A percentile compares a stretch with the other conserved stretches of the same genome.
These are phyloP conservation scores for Hassar affinis DNA, from an alignment of 2,113 vertebrate genomes.

Conservation along the genomic window DNA sequence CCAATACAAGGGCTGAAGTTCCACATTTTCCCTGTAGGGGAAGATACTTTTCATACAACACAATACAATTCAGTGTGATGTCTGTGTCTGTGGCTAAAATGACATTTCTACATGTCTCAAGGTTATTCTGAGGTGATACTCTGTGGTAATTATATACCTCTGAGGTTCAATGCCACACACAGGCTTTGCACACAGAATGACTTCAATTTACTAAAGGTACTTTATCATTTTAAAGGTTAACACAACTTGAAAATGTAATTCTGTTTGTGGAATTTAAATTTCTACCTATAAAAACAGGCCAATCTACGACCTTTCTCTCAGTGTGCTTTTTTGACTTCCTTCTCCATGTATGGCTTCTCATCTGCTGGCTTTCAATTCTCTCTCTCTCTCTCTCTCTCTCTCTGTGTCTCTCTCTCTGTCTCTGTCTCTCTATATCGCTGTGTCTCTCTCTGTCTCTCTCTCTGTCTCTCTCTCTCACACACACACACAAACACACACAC, in stretches of 20 bases:
- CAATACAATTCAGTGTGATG: slow-evolving; percentile 2
- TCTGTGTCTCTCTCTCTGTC: neutral
- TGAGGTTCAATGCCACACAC: neutral
- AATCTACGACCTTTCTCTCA: neutral
- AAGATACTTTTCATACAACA: slow-evolving; percentile 3
- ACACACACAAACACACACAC: neutral
- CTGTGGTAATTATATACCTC: neutral
- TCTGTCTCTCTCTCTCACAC: slow-evolving; percentile 4
- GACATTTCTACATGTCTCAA: slow-evolving; percentile 34
- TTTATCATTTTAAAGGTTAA: neutral
- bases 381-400: slow-evolving; percentile 11
- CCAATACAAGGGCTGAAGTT: neutral
- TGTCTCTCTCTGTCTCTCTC: slow-evolving; percentile 9
- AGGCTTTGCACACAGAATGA: neutral
- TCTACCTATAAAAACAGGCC: neutral
- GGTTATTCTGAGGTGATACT: slow-evolving; percentile 28
- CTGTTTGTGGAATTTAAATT: neutral
- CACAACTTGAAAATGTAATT: neutral
- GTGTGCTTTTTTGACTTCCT: neutral
- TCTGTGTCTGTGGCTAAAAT: neutral
- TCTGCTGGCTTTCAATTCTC: neutral
- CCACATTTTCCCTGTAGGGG: slow-evolving; percentile 14
- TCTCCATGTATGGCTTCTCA: neutral
- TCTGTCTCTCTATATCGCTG: too few relatives aligned
- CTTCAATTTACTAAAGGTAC: neutral